These are phyloP conservation scores for Ceratina australensis DNA, from an alignment of 1,140 invertebrate genomes.

Conservation along the genomic window DNA sequence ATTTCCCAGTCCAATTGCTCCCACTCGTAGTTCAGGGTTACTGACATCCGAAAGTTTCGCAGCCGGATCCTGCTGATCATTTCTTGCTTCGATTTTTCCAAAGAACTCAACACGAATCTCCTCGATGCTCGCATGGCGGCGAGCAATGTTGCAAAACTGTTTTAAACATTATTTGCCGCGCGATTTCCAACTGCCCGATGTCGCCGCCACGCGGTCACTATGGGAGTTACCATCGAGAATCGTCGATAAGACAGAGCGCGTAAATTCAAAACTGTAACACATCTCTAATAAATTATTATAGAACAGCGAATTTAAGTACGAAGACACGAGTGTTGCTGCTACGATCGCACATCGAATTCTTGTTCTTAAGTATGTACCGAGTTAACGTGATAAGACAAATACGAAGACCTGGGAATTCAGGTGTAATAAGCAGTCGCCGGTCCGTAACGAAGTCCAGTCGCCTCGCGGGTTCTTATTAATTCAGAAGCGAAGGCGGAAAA, in stretches of 20 bases:
- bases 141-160: neutral
- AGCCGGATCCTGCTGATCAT: slow-evolving; percentile 23
- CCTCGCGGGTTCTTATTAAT: slow-evolving; percentile 51
- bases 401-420: too few species aligned
- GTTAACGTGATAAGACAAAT: too few species aligned
- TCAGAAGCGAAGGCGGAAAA: slow-evolving; percentile 49
- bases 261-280: neutral
- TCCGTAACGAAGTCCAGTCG: slow-evolving; percentile 32
- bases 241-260: slow-evolving; percentile 27
- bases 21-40: slow-evolving; percentile 66
- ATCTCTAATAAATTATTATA: too few species aligned
- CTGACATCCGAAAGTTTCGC: slow-evolving; percentile 57
- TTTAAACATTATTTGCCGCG: slow-evolving; percentile 41
- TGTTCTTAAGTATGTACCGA: too few species aligned
- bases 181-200: neutral
- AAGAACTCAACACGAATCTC: neutral
- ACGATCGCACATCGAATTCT: too few species aligned
- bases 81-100: slow-evolving; percentile 21
- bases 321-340: too few species aligned
- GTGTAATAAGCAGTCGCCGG: neutral
- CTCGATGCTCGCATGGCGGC: slow-evolving; percentile 36
- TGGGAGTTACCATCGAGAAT: too few species aligned
- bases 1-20: slow-evolving; percentile 64
- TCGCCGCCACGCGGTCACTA: neutral
- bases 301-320: too few species aligned